A percentile compares a stretch with the other conserved stretches of the same genome.
These are phyloP conservation scores for Polydrusus tereticollis DNA, from an alignment of 2,888 invertebrate species.

Conservation along the genomic window DNA sequence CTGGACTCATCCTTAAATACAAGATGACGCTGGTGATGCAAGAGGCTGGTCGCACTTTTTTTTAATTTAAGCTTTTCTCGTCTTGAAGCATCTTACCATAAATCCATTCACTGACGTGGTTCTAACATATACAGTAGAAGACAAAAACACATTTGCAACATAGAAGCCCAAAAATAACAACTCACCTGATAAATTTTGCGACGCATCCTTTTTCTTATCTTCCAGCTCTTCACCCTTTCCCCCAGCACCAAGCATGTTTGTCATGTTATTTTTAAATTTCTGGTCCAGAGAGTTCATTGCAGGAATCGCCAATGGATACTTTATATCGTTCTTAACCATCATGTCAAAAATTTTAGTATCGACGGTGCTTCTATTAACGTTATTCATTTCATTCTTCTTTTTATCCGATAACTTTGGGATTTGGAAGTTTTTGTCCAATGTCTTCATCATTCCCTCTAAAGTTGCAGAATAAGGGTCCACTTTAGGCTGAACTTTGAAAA, in stretches of 20 bases:
- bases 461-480: slow-evolving; percentile 75
- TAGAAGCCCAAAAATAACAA: slow-evolving; percentile 28
- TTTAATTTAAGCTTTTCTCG: not conserved
- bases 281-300: slow-evolving; percentile 62
- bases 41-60: not conserved
- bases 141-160: slow-evolving; percentile 32
- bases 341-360: slow-evolving; percentile 64
- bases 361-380: slow-evolving; percentile 58
- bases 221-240: slow-evolving; percentile 48
- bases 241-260: slow-evolving; percentile 53
- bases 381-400: slow-evolving; percentile 58
- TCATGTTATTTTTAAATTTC: slow-evolving; percentile 62
- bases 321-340: slow-evolving; percentile 59
- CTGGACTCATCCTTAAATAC: no score
- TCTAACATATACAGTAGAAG: not conserved
- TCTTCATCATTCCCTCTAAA: slow-evolving; percentile 78
- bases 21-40: no score
- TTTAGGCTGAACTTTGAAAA: slow-evolving; percentile 72
- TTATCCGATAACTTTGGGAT: slow-evolving; percentile 81
- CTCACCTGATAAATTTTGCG: slow-evolving; percentile 56
- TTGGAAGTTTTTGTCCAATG: slow-evolving; percentile 87
- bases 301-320: slow-evolving; percentile 62
- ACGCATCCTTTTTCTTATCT: slow-evolving; percentile 59
- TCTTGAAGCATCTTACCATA: no score
- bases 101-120: not conserved